A percentile compares a stretch with the other conserved stretches of the same genome.
phyloP scores from a whole-genome alignment of 1,140 invertebrate genomes.

The Kradibia gibbosae region DNA sequence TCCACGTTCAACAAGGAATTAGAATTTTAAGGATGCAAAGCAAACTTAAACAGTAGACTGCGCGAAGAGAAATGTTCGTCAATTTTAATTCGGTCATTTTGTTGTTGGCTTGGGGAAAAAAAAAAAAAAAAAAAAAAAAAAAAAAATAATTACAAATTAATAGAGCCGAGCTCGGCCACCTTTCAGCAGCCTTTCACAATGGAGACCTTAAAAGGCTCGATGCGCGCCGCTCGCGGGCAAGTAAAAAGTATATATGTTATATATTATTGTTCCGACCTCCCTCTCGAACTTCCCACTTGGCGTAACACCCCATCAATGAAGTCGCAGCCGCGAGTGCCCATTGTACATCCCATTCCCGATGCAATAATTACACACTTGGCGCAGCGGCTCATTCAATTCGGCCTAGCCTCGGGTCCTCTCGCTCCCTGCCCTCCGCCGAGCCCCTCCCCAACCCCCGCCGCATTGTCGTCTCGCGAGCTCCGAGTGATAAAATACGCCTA shows the following conservation, averaged over 20 bases:
- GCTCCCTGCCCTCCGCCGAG: slow-evolving; percentile 54
- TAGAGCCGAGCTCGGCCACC: not conserved
- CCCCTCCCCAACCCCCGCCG: no score
- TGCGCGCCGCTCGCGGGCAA: not conserved
- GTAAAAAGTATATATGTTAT: not conserved
- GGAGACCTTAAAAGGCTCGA: not conserved
- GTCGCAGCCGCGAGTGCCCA: not conserved
- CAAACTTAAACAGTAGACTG: no score
- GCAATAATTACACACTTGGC: slow-evolving; percentile 42
- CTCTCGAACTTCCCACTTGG: not conserved
- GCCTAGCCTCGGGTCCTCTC: slow-evolving; percentile 61
- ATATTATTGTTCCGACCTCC: not conserved
- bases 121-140: no score
- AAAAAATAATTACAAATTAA: not conserved
- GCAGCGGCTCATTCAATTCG: slow-evolving; percentile 71
- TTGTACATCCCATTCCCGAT: slow-evolving; percentile 3
- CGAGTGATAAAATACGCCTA: no score
- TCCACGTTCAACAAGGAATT: no score
- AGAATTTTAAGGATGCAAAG: no score
- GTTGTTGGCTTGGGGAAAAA: no score
- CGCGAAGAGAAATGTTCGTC: no score
- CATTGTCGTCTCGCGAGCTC: no score
- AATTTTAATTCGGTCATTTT: no score
- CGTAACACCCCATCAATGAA: slow-evolving; percentile 9
- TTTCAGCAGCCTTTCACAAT: not conserved